These are phyloP conservation scores for Clarias fuscus DNA, from an alignment of 2,797 vertebrate species.

Conservation along the genomic window DNA sequence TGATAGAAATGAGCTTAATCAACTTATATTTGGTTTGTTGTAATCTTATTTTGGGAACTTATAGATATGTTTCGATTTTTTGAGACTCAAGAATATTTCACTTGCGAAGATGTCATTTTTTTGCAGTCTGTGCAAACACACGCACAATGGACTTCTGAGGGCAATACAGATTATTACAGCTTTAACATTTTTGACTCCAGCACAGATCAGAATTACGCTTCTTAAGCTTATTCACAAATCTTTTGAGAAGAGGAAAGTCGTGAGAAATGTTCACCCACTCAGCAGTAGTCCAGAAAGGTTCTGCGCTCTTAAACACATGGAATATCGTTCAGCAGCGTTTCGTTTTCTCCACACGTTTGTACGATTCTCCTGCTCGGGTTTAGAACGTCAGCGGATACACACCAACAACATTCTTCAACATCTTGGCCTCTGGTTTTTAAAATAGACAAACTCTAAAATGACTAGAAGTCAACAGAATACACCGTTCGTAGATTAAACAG, in stretches of 20 bases:
- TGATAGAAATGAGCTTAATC: no score
- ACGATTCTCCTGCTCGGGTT: slow-evolving; percentile 1
- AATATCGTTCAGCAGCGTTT: slow-evolving; percentile 11
- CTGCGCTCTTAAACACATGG: background rate
- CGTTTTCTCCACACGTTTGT: background rate
- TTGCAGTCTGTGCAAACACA: no score
- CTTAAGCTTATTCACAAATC: slow-evolving; percentile 11
- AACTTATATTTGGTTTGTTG: no score
- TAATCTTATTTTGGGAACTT: no score
- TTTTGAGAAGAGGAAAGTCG: background rate
- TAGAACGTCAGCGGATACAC: background rate
- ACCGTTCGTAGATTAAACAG: background rate
- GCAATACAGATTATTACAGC: slow-evolving; percentile 26
- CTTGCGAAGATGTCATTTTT: no score
- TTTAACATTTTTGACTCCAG: slow-evolving; percentile 20
- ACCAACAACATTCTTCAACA: slow-evolving; percentile 13
- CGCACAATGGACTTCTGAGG: slow-evolving; percentile 10
- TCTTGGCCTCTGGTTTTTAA: slow-evolving; percentile 27
- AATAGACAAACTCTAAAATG: background rate
- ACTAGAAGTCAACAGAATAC: background rate
- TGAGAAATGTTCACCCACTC: background rate
- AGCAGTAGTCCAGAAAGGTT: background rate
- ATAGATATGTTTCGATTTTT: no score
- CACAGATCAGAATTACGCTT: slow-evolving; percentile 4
- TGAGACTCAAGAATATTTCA: no score